Percentiles rank a stretch among this genome's conserved stretches.
Conservation (phyloP, 2,888 invertebrate genomes). For the Epirrhoe tristata region DNA sequence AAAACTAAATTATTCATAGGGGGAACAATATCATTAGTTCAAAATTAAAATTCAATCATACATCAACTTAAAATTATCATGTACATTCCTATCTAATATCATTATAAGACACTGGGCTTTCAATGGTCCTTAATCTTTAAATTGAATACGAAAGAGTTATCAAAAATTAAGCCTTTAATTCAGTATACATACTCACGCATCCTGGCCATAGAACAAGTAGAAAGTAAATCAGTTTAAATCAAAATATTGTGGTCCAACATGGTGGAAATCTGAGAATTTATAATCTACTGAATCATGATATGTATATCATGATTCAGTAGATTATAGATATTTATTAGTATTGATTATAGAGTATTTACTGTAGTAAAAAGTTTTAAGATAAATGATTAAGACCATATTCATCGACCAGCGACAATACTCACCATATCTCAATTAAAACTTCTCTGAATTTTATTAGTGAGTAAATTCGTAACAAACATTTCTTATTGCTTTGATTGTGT, state of each 20-base stretch:
- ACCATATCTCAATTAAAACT: not conserved
- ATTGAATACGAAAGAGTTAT: not conserved
- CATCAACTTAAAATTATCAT: conserved; percentile 20
- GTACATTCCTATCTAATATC: conserved; percentile 11
- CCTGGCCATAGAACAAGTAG: too few species aligned
- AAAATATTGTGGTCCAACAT: too few species aligned
- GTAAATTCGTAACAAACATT: too few species aligned
- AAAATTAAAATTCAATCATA: conserved; percentile 20
- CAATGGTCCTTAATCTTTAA: not conserved
- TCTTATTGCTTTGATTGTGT: too few species aligned
- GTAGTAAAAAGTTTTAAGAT: too few species aligned
- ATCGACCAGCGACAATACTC: not conserved
- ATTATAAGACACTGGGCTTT: conserved; percentile 15
- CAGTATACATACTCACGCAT: not conserved
- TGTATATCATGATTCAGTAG: not conserved
- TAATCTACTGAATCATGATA: not conserved
- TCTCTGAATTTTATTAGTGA: too few species aligned
- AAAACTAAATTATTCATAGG: not conserved
- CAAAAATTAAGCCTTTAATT: not conserved
- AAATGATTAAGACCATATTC: not conserved
- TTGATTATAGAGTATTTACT: too few species aligned
- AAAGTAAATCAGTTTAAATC: too few species aligned
- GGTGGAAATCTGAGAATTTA: too few species aligned
- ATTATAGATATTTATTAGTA: too few species aligned
- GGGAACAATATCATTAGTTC: conserved; percentile 5